phyloP scores from a whole-genome alignment of 2,113 vertebrate species.

The Chroicocephalus ridibundus region DNA sequence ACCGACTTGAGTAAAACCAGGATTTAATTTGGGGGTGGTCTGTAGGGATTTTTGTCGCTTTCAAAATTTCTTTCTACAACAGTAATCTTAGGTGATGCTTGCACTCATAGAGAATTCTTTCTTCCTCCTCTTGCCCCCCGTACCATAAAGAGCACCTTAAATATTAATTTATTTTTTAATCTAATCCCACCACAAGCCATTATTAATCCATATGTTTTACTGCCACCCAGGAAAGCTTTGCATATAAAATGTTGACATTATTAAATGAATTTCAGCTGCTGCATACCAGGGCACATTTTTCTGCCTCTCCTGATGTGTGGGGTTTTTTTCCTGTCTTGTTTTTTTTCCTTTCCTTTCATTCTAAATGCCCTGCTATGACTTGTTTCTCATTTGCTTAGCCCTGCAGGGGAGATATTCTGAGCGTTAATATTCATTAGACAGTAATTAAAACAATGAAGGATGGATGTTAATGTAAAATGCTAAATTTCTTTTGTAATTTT shows the following conservation, averaged over 20 bases:
- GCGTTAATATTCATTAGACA: background rate
- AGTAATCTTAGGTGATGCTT: background rate
- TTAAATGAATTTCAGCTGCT: background rate
- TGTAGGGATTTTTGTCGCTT: background rate
- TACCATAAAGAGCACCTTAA: background rate
- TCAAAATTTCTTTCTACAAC: background rate
- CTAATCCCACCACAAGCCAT: background rate
- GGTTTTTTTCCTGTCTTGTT: background rate
- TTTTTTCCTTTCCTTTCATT: background rate
- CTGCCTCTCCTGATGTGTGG: background rate
- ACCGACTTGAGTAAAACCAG: background rate
- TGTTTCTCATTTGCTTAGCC: background rate
- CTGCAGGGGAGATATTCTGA: background rate
- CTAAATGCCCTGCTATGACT: background rate
- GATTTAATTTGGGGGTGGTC: background rate
- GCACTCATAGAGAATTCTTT: background rate
- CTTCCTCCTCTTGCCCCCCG: background rate
- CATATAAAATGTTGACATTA: background rate
- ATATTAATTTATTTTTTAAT: background rate
- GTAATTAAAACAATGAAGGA: constrained; percentile 6
- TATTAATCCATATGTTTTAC: background rate
- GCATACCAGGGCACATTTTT: background rate
- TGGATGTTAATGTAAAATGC: background rate
- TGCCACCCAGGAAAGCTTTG: background rate
- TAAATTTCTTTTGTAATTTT: background rate